phyloP scores from a whole-genome alignment of 2,113 vertebrate species.

The Lagopus muta region DNA sequence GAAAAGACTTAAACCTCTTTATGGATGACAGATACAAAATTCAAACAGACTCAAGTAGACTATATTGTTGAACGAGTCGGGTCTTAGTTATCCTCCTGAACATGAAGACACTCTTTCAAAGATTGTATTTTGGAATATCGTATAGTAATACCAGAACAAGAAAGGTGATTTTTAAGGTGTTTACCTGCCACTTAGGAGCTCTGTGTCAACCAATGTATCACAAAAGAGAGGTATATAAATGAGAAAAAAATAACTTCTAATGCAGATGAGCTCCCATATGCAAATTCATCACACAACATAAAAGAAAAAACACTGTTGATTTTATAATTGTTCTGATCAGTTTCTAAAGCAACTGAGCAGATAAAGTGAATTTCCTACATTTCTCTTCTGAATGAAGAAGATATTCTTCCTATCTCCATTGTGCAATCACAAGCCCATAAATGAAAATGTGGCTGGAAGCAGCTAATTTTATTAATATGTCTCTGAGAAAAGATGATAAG shows the following conservation, averaged over 20 bases:
- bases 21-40: neutral
- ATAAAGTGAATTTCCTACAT: neutral
- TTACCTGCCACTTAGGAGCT: neutral
- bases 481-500: neutral
- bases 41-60: neutral
- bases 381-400: neutral
- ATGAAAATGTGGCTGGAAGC: slow-evolving; percentile 13
- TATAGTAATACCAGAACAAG: neutral
- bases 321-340: neutral
- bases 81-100: neutral
- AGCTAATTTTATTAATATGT: neutral
- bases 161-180: neutral
- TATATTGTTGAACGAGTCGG: neutral
- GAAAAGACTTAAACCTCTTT: neutral
- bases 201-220: neutral
- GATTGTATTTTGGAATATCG: neutral
- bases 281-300: neutral
- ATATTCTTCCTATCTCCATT: neutral
- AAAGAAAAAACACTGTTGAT: neutral
- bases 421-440: slow-evolving; percentile 3
- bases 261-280: neutral
- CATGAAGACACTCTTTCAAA: neutral
- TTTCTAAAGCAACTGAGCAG: slow-evolving; percentile 3
- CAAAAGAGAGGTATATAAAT: neutral
- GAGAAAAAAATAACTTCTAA: neutral